A percentile compares a stretch with the other conserved stretches of the same genome.
phyloP scores from a whole-genome alignment of 2,113 vertebrate genomes.

The Laticauda colubrina region DNA sequence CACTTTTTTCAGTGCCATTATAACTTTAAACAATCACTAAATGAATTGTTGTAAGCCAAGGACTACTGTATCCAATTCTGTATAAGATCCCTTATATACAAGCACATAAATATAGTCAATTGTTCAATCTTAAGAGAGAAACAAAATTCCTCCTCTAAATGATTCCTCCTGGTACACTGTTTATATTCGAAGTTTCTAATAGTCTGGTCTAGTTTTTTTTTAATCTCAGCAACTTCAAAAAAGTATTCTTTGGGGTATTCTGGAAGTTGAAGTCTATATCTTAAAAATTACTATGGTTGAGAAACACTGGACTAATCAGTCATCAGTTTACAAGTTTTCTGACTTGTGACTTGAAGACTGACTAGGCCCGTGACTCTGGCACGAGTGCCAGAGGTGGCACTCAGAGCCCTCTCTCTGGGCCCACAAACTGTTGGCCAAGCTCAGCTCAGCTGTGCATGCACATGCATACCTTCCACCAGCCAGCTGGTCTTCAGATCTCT shows the following conservation, averaged over 20 bases:
- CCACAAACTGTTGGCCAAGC: no score
- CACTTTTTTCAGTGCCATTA: neutral
- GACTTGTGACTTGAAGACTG: neutral
- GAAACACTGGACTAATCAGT: neutral
- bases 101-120: neutral
- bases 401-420: no score
- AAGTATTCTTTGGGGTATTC: neutral
- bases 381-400: no score
- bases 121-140: neutral
- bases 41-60: neutral
- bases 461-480: no score
- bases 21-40: neutral
- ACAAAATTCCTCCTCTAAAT: neutral
- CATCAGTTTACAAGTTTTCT: neutral
- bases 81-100: neutral
- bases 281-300: neutral
- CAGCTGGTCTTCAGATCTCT: no score
- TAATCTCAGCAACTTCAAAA: neutral
- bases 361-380: neutral
- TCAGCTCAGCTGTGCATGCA: no score
- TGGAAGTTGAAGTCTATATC: neutral
- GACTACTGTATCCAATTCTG: neutral
- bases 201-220: neutral
- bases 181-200: neutral
- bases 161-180: neutral